These are phyloP conservation scores for Lasioglossum figueresi DNA, from an alignment of 2,888 invertebrate species.

Conservation along the genomic window DNA sequence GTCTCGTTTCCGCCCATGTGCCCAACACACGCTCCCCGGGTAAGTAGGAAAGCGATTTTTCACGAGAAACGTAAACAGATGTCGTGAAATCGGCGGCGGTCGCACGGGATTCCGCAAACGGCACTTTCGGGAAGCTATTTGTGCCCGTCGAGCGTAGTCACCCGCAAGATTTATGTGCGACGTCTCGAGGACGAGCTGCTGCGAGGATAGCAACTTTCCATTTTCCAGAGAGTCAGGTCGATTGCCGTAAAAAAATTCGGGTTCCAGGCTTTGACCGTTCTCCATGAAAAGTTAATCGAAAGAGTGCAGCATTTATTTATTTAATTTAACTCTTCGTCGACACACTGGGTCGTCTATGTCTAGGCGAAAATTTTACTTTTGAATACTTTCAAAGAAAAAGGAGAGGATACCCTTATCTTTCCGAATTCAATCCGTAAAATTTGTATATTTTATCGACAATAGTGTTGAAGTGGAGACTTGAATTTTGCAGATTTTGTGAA, in stretches of 20 bases:
- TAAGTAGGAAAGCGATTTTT: slow-evolving; percentile 65
- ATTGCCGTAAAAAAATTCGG: background rate
- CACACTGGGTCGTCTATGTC: too few species aligned
- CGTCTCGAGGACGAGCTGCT: slow-evolving; percentile 30
- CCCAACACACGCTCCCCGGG: slow-evolving; percentile 51
- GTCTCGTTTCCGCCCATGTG: slow-evolving; percentile 63
- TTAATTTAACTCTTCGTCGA: too few species aligned
- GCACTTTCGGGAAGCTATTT: slow-evolving; percentile 45
- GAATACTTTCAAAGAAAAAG: too few species aligned
- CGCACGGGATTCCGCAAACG: slow-evolving; percentile 45
- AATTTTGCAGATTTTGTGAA: too few species aligned
- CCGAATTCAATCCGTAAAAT: too few species aligned
- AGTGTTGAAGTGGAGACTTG: too few species aligned
- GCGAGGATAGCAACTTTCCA: slow-evolving; percentile 13
- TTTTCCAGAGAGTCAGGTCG: background rate
- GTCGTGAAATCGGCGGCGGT: slow-evolving; percentile 45
- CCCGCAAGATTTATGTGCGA: slow-evolving; percentile 52
- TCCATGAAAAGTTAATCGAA: background rate
- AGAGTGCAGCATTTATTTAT: background rate
- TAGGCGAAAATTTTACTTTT: too few species aligned
- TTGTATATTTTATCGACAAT: too few species aligned
- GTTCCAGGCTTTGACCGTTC: background rate
- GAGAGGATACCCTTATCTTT: too few species aligned
- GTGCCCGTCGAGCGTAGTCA: slow-evolving; percentile 5
- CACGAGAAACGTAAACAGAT: slow-evolving; percentile 59